A percentile compares a stretch with the other conserved stretches of the same genome.
Evolutionary conservation across 1,140 invertebrate genomes (phyloP).

Genomic region (Himalopsyche phryganea): DNA sequence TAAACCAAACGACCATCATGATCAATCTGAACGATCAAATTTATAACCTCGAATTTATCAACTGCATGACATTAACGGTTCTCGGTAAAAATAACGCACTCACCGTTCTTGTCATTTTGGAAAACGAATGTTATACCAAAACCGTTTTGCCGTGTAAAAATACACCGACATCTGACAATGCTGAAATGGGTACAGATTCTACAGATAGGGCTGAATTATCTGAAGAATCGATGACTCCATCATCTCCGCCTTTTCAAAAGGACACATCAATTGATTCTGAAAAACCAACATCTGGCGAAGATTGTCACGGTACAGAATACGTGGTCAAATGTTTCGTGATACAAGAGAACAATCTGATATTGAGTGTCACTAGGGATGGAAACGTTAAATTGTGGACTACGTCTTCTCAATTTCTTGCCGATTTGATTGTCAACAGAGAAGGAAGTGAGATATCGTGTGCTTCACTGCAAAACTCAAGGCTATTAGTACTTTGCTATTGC

Average conservation of each 20-base stretch:
- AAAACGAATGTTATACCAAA: too few relatives aligned
- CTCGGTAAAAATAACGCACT: conserved; percentile 12
- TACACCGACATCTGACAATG: too few relatives aligned
- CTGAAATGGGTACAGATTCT: too few relatives aligned
- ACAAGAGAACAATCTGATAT: conserved; percentile 8
- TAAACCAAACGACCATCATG: conserved; percentile 4
- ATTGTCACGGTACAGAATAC: too few relatives aligned
- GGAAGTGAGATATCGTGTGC: conserved; percentile 15
- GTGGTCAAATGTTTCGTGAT: conserved; percentile 25
- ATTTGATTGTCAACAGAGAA: conserved; percentile 14
- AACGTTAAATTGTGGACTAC: conserved; percentile 26
- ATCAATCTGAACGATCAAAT: conserved; percentile 25
- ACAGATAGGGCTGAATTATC: too few relatives aligned
- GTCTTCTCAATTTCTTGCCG: conserved; percentile 7
- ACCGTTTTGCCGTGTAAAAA: too few relatives aligned
- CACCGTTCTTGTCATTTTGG: conserved; percentile 9
- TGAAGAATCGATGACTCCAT: too few relatives aligned
- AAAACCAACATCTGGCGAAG: too few relatives aligned
- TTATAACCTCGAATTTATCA: conserved; percentile 24
- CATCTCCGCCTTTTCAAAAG: too few relatives aligned
- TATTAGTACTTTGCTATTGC: conserved; percentile 16
- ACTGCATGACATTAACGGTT: conserved; percentile 4
- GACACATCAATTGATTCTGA: too few relatives aligned
- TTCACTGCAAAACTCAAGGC: conserved; percentile 7
- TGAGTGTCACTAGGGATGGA: conserved; percentile 15